Percentiles rank a stretch among this genome's conserved stretches.
These are phyloP conservation scores for Meloidogyne exigua DNA, from an alignment of 1,140 invertebrate genomes.

Conservation along the genomic window DNA sequence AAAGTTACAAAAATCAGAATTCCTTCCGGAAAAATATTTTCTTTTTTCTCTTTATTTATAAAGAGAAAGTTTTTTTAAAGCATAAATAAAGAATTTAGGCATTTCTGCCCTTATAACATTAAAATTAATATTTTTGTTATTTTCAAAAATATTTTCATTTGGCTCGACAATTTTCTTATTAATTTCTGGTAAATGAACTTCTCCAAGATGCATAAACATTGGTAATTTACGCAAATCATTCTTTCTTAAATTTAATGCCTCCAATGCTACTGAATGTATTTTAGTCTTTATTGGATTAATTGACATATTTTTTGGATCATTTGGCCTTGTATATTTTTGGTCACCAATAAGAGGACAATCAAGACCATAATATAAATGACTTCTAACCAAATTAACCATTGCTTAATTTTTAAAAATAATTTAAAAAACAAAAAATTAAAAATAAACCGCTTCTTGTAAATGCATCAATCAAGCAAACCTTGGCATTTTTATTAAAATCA, in stretches of 20 bases:
- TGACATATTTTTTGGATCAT: background rate
- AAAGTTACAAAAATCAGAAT: too few species aligned
- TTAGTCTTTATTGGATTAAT: background rate
- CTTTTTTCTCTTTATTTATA: background rate
- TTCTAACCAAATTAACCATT: constrained; percentile 21
- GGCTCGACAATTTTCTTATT: background rate
- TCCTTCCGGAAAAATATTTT: background rate
- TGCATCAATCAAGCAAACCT: constrained; percentile 19
- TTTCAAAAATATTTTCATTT: constrained; percentile 3
- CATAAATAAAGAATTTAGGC: constrained; percentile 25
- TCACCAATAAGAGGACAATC: constrained; percentile 25
- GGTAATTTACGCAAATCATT: constrained; percentile 27
- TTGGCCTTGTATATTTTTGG: constrained; percentile 18
- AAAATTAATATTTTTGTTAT: constrained; percentile 17
- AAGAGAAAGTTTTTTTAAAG: constrained; percentile 19
- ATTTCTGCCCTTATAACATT: constrained; percentile 27
- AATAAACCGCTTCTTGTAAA: constrained; percentile 14
- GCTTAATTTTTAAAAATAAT: constrained; percentile 11
- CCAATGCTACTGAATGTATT: background rate
- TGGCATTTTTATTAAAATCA: constrained; percentile 4
- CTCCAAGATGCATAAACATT: constrained; percentile 28
- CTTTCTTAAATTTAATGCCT: constrained; percentile 13
- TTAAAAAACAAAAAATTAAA: constrained; percentile 8
- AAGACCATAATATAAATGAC: constrained; percentile 35
- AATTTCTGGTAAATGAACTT: constrained; percentile 26